Base-by-base conservation (phyloP, 2,888 invertebrate species). In the Erebia palarica region DNA sequence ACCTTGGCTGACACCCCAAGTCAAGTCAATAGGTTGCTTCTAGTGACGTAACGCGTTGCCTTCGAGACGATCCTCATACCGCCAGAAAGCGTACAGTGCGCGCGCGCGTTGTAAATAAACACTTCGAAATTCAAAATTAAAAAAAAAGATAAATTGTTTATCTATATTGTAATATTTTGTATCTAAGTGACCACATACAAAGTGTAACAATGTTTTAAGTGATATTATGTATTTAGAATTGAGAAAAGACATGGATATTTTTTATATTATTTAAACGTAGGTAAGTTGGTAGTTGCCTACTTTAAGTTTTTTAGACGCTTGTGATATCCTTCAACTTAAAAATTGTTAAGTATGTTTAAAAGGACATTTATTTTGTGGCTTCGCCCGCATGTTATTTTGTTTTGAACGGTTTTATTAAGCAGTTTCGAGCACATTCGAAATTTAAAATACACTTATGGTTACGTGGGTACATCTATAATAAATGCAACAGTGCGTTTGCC, bases 31-130 rank as follows among this genome's bases (percentile, higher is more conserved):
- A 86, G 87, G 85, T 84, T 85, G 77, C 73, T 74, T 70, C 75
- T 74, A 36, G 65, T 91, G 90, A 91, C 90, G 90, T 88, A 88
- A 91, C 82, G 21, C 80, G 82, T 69, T 75, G 75, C 76, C 85
- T 85, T 84, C 81, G n/a, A n/a, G n/a, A n/a, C n/a, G 79, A 85
- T 86, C 86, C 84, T 82, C 57, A 80, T 79, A 75, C 79, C 83
- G 84, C 79, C 82, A 79, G 84, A 79, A 82, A 79, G 80, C 80
- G 77, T 79, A 85, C 83, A 81, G 87, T 84, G 90, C 86, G 86
- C 85, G 64, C 76, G 86, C 87, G 86, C 77, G 73, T 59, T 66
- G 65, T 72, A 68, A 72, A 72, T 57, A 69, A 74, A 72, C 59
- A 61, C 71, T n/a, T 67, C 61, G 57, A 36, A 65, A 61, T 68